Base-by-base conservation (phyloP, 2,797 vertebrate species). In the Acanthurus tractus region DNA sequence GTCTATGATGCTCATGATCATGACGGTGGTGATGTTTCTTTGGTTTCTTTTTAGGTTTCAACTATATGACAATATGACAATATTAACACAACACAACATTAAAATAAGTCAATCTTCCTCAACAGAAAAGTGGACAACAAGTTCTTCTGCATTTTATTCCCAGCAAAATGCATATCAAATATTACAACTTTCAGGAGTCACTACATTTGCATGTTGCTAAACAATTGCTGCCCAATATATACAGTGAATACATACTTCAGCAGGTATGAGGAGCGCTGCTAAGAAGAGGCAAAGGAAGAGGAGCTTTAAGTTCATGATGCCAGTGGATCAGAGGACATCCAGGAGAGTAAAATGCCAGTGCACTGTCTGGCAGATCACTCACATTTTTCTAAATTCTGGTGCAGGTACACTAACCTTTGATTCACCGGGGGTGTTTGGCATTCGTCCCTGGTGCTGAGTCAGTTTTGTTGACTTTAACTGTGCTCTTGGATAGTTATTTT, bases 261-360 rank as follows among this genome's bases (percentile, higher is more conserved):
- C 88, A 50, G 91, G 92, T 49, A 88, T 34, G 66, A 95, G 55
- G 74, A 96, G 89, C 65, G 65, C 74, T 29, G 74, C 90, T 36
- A 95, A 69, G 62, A 93, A 64, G 62, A 94, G 69, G 59, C 88
- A 91, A 56, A 93, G 57, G 74, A 93, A 79, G 57, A 94, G 70
- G 74, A 94, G 85, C 84, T 92, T 94, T 2, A 93, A 77, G 63
- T 93, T 93, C 95, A 96, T 96, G 90, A 45, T 82, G 78, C 74
- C 85, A 79, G 85, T 52, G 66, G 79, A 74, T 74, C 80, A 79
- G 70, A 38, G 13, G 54, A 69, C 63, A 44, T 83, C 72, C 81
- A 89, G 78, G 50, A 85, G 75, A 88, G 57, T 59, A 36, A 56
- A 45, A 25, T 40, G 59, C 71, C 58, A 80, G 69, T 76, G 76